Evolutionary conservation across 2,888 invertebrate species (phyloP), one percentile per base, ranked within the genome.

Genomic region (Polydrusus pterygomalis): DNA sequence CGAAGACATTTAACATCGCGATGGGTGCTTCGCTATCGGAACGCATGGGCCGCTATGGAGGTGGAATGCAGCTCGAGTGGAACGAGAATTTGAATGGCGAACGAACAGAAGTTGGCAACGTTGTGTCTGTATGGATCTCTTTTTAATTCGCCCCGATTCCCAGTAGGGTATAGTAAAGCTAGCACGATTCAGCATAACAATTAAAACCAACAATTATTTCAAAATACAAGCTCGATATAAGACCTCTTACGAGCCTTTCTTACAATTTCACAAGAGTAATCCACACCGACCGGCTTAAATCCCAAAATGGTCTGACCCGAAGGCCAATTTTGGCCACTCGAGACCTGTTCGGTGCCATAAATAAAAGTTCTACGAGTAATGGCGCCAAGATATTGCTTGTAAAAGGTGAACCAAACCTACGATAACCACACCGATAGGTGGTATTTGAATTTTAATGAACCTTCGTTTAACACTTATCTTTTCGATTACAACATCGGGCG

Each of bases 401-500:
- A 40, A 70, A 70, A 60, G 70, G 58, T 58, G 58, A 70, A 40
- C 47, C 25, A 45, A 70, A 70, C 70, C 70, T 70, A 70, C 70
- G 70, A 70, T 70, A 70, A 60, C 60, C 70, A 70, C 70, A 34
- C 60, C 70, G 70, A 60, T 70, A 38, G 17, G 5, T 60, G 58
- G 38, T 38, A 60, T 60, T 58, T 58, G 58, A 58, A 58, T 58
- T 38, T 60, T 18, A 60, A 60, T 60, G 17, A 38, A 17, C 38
- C 6, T 60, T 60, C 30, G 13, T 54, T n/a, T n/a, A 9, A 7
- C 47, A n/a, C 6, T n/a, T 47, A 13, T 47, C n/a, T 5, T 15
- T n/a, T 0, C 0, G 17, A 54, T 54, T 30, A 1, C 30, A 30
- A 54, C 25, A 54, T 8, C 30, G 1, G 11, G 17, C 18, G 20